Evolutionary conservation across 2,888 invertebrate genomes (phyloP), one percentile per base, ranked within the genome.

Genomic region (Coenonympha glycerion): DNA sequence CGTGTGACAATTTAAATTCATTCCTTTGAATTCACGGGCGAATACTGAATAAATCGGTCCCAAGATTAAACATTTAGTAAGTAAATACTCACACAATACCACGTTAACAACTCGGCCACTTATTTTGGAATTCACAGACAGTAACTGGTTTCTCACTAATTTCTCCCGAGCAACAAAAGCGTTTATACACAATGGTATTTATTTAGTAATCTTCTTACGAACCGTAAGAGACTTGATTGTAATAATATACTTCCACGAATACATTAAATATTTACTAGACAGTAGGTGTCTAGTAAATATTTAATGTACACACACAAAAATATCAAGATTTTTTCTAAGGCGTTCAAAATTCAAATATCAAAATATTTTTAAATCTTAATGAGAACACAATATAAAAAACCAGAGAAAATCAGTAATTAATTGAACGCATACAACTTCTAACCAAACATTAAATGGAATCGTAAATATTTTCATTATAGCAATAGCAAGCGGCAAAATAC

Each of bases 31-130:
- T 53, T 53, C 50, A 52, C 56, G 31, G 48, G 55, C 54, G 52
- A 47, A 47, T 52, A 48, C 55, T 26, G 48, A 52, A 57, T 52
- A 57, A 57, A 57, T 57, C 41, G 44, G 55, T 50, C 46, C 57
- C 42, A 39, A 50, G 55, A 55, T 57, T 57, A 57, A 55, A 57
- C 52, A 47, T 57, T 57, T 55, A 55, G 55, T 57, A 49, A 47
- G 52, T 52, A 57, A 57, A 57, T 57, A 55, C 52, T 49, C 47
- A 55, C 47, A 55, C 53, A 55, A 54, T 54, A 57, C 55, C 46
- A 50, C 36, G 54, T 54, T 52, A 47, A 51, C 55, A 55, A 55
- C 53, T 55, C 44, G 36, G 44, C 48, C 47, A 49, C 55, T 57
- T 53, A 53, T 57, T 53, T 56, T 44, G 46, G 55, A 44, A 51